A percentile compares a stretch with the other conserved stretches of the same genome.
These are phyloP conservation scores for Zaprionus ornatus DNA, from an alignment of 1,140 invertebrate genomes.

Conservation along the genomic window DNA sequence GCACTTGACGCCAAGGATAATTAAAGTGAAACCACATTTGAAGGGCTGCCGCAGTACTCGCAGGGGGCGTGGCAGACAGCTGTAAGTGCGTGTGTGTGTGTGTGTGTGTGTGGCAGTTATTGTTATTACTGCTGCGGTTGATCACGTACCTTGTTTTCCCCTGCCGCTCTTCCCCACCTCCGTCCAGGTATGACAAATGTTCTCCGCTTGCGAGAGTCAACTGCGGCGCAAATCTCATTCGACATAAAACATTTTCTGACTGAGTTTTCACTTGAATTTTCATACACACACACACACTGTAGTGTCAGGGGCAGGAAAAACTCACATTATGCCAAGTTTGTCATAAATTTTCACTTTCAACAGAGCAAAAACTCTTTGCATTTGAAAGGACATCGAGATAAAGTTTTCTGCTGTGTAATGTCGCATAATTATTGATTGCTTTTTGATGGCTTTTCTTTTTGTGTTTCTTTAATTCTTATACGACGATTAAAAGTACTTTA, in stretches of 20 bases:
- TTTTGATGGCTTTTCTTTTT: background rate
- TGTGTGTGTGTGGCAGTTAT: slow-evolving; percentile 28
- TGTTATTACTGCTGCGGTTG: slow-evolving; percentile 19
- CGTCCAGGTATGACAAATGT: slow-evolving; percentile 17
- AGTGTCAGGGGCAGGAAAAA: background rate
- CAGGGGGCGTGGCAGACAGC: slow-evolving; percentile 4
- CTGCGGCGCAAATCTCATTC: slow-evolving; percentile 5
- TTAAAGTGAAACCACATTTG: slow-evolving; percentile 72
- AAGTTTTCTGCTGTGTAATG: slow-evolving; percentile 1
- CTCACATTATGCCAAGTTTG: background rate
- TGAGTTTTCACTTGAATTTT: slow-evolving; percentile 6
- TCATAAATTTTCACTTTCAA: background rate
- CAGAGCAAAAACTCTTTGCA: background rate
- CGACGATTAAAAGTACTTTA: background rate
- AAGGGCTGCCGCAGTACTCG: slow-evolving; percentile 25
- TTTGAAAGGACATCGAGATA: background rate
- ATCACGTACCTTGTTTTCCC: slow-evolving; percentile 22
- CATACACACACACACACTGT: background rate
- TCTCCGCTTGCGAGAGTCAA: slow-evolving; percentile 8
- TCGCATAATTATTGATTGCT: background rate
- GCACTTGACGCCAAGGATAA: slow-evolving; percentile 74
- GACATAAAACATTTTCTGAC: slow-evolving; percentile 9
- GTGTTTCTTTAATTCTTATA: background rate
- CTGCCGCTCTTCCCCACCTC: background rate
- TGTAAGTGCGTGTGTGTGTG: slow-evolving; percentile 15